Evolutionary conservation across 1,140 invertebrate genomes (phyloP).

Genomic region (Chionoecetes opilio): DNA sequence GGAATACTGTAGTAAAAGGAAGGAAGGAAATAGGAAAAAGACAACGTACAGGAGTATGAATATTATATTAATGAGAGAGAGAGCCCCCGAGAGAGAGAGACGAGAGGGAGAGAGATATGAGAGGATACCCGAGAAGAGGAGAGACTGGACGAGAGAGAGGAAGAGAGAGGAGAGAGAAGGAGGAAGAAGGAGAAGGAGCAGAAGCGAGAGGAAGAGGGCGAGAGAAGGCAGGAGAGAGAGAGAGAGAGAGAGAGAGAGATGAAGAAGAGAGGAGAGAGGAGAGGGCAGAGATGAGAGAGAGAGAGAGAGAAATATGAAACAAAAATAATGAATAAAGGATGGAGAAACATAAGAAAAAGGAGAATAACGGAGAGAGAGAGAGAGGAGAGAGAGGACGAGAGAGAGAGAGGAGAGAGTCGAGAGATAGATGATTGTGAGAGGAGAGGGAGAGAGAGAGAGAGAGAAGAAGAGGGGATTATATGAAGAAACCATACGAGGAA

Average conservation of each 20-base stretch:
- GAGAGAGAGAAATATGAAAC: conserved; percentile 20
- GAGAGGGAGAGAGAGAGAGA: conserved; percentile 25
- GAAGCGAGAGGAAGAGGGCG: not conserved
- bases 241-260: conserved; percentile 44
- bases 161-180: not conserved
- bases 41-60: not conserved
- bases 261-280: not conserved
- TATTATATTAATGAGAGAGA: no score
- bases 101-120: no score
- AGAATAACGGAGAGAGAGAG: not conserved
- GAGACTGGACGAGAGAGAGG: no score
- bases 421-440: not conserved
- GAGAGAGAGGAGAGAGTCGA: not conserved
- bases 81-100: no score
- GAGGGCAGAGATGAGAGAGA: not conserved
- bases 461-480: not conserved
- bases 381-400: not conserved
- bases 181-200: no score
- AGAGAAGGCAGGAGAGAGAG: not conserved
- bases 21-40: not conserved
- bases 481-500: not conserved
- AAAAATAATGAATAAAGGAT: not conserved
- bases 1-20: not conserved
- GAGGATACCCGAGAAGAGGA: no score
- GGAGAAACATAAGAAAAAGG: not conserved